These are phyloP conservation scores for Passer montanus DNA, from an alignment of 2,113 vertebrate genomes.

Conservation along the genomic window DNA sequence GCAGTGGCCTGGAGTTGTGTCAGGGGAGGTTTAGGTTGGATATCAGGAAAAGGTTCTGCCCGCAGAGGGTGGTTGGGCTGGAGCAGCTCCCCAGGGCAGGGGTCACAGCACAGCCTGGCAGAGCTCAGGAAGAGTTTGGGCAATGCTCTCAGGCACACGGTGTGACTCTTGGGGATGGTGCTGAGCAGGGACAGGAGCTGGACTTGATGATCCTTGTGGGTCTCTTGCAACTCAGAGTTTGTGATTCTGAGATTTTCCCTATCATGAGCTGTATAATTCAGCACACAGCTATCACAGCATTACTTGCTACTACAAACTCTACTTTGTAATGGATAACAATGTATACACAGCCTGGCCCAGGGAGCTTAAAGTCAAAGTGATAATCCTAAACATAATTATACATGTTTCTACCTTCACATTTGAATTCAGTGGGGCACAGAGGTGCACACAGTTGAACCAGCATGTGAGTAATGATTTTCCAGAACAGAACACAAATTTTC, in stretches of 20 bases:
- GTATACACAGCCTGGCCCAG: background rate
- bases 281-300: background rate
- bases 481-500: background rate
- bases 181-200: background rate
- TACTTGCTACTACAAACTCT: background rate
- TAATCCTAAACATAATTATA: background rate
- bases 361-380: background rate
- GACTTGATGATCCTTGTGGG: background rate
- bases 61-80: background rate
- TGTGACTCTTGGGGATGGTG: background rate
- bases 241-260: background rate
- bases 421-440: background rate
- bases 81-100: background rate
- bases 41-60: background rate
- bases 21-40: background rate
- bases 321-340: background rate
- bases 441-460: background rate
- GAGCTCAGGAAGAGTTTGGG: fast-evolving
- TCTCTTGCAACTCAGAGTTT: background rate
- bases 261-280: background rate
- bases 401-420: background rate
- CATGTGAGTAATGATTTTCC: background rate
- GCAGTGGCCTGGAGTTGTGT: background rate
- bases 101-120: background rate
- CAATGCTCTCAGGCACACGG: background rate